Conservation (phyloP, 1,140 invertebrate genomes). For the Hydropsyche tenuis region DNA sequence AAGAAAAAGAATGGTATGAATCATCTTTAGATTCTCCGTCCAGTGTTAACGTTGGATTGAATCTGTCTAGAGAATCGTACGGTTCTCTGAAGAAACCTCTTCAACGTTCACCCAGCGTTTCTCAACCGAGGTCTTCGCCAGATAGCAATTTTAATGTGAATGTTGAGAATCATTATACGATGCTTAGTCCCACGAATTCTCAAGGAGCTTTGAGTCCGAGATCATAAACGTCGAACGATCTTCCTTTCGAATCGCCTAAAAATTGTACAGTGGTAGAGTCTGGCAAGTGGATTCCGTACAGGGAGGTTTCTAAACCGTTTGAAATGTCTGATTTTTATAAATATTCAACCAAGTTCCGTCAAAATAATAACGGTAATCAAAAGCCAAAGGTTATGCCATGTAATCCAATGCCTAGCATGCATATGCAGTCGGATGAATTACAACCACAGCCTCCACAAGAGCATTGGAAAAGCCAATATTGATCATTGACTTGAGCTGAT, state of each 20-base stretch:
- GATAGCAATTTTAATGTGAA: slow-evolving; percentile 16
- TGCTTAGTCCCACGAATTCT: not conserved
- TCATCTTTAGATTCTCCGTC: slow-evolving; percentile 71
- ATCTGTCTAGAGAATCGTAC: slow-evolving; percentile 52
- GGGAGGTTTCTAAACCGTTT: slow-evolving; percentile 94
- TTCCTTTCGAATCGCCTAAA: slow-evolving; percentile 75
- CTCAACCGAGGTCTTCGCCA: not conserved
- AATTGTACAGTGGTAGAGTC: slow-evolving; percentile 85
- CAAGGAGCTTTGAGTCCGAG: slow-evolving; percentile 52
- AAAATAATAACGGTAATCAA: slow-evolving; percentile 55
- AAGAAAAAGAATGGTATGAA: slow-evolving; percentile 78
- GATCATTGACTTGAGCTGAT: too few relatives aligned
- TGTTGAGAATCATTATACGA: not conserved
- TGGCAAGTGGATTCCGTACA: slow-evolving; percentile 88
- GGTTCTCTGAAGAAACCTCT: slow-evolving; percentile 56
- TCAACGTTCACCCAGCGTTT: slow-evolving; percentile 58
- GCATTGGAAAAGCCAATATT: slow-evolving; percentile 32
- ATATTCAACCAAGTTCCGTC: slow-evolving; percentile 91
- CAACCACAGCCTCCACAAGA: slow-evolving; percentile 23
- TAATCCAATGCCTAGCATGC: not conserved
- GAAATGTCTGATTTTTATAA: slow-evolving; percentile 98
- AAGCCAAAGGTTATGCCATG: slow-evolving; percentile 27
- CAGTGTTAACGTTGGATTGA: slow-evolving; percentile 38
- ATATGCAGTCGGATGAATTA: slow-evolving; percentile 13
- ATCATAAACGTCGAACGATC: slow-evolving; percentile 59